Conservation (phyloP, 1,140 invertebrate species). For the Danaus melanippus region DNA sequence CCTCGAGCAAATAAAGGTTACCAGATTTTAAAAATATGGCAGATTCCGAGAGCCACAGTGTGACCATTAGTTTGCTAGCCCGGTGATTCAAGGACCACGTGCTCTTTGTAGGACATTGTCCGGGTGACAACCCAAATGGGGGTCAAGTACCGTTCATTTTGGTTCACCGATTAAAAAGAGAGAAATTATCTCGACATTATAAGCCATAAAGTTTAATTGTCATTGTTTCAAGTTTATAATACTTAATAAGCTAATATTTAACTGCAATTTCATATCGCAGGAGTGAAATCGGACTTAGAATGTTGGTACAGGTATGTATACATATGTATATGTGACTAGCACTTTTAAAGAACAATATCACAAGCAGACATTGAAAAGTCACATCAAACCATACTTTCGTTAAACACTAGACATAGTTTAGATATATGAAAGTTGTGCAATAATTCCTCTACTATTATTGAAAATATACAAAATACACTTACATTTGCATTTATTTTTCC, state of each 20-base stretch:
- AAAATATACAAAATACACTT: conserved; percentile 37
- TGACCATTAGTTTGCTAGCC: too few relatives aligned
- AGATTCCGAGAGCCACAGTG: too few relatives aligned
- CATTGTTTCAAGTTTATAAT: neutral
- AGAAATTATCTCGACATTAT: neutral
- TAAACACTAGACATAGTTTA: neutral
- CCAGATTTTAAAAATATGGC: conserved; percentile 2
- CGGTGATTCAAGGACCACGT: conserved; percentile 36
- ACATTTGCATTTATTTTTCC: conserved; percentile 64
- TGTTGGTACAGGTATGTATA: neutral
- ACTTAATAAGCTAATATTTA: conserved; percentile 1
- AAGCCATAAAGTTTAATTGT: neutral
- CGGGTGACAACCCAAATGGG: conserved; percentile 43
- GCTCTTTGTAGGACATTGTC: conserved; percentile 44
- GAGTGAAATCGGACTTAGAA: conserved; percentile 10
- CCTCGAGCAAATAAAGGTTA: conserved; percentile 13
- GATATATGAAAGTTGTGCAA: conserved; percentile 42
- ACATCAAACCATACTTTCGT: neutral
- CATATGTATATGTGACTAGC: too few relatives aligned
- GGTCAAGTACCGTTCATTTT: conserved; percentile 53
- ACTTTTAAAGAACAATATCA: too few relatives aligned
- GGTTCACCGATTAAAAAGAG: conserved; percentile 19
- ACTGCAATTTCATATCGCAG: neutral
- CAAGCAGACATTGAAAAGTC: neutral
- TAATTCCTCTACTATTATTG: conserved; percentile 23